Evolutionary conservation across 2,797 vertebrate genomes (phyloP), one percentile per base, ranked within the genome.

Genomic region (Psittacula echo): DNA sequence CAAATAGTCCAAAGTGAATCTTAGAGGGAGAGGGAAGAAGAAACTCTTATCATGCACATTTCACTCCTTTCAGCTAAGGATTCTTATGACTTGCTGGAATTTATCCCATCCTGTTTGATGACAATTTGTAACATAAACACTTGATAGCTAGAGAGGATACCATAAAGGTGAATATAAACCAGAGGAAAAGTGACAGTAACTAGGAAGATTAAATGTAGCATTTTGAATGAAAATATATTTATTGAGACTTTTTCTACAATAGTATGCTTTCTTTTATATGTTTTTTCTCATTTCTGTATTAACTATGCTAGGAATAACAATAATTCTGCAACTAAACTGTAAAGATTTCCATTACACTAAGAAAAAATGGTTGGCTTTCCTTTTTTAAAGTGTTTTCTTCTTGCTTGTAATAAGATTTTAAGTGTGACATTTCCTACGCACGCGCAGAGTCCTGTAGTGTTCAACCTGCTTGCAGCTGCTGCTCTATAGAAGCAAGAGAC

Each of bases 121-220:
- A 48, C 1, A 0, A 64, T 9, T 1, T 5, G 19, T 60, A 41
- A 8, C 3, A 1, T n/a, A 37, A 27, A 45, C 4, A 58, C n/a
- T 53, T 79, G 22, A 13, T 30, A n/a, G 8, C 6, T 41, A 37
- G 13, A n/a, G 26, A 53, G 0, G 1, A 8, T 53, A 44, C 7
- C 10, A 15, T 56, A 58, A 56, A 2, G 13, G 7, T 22, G 45
- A 70, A 2, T 16, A n/a, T 45, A 70, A 50, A 88, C n/a, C 17
- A 67, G 21, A 64, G 5, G 16, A 42, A 93, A 64, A 44, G 22
- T 44, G 65, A 14, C 2, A 54, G 14, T 48, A 68, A 47, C 7
- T 50, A 61, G 20, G 44, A 53, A 87, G 9, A 18, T 19, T 48
- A 17, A 27, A 11, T 30, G 26, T 8, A 78, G 3, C 9, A 42